Conservation (phyloP, 2,113 vertebrate genomes). For the Rhodinocichla rosea region DNA sequence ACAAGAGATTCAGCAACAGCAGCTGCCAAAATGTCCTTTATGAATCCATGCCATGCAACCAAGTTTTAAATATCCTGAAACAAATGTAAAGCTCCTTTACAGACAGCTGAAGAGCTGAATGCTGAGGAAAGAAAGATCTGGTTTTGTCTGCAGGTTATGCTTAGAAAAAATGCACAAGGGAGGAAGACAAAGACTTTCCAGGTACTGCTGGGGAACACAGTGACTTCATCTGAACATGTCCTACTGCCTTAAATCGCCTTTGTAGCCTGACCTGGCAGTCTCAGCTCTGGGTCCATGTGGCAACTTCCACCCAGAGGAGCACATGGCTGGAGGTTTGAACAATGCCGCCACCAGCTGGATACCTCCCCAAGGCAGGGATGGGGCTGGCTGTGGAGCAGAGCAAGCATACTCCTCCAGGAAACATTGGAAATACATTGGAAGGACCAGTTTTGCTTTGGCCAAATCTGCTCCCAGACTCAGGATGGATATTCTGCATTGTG, state of each 20-base stretch:
- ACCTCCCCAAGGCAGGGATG: not conserved
- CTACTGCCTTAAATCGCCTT: not conserved
- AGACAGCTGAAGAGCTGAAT: not conserved
- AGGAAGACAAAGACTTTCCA: not conserved
- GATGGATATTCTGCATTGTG: not conserved
- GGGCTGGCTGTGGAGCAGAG: not conserved
- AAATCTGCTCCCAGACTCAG: not conserved
- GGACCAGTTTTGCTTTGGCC: not conserved
- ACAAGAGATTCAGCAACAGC: not conserved
- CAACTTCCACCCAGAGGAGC: not conserved
- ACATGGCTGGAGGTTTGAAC: not conserved
- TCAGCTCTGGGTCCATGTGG: not conserved
- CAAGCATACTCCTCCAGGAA: not conserved
- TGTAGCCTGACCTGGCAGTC: not conserved
- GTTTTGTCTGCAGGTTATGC: not conserved
- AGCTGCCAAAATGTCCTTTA: not conserved
- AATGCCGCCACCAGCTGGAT: conserved; percentile 36
- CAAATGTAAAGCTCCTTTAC: not conserved
- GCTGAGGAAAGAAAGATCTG: not conserved
- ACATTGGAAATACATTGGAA: not conserved
- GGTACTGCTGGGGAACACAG: not conserved
- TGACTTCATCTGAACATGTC: not conserved
- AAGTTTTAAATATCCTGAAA: not conserved
- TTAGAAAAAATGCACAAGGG: not conserved
- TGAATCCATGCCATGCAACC: not conserved